Evolutionary conservation across 2,113 vertebrate species (phyloP).

Genomic region (Protomyctophum bolini): DNA sequence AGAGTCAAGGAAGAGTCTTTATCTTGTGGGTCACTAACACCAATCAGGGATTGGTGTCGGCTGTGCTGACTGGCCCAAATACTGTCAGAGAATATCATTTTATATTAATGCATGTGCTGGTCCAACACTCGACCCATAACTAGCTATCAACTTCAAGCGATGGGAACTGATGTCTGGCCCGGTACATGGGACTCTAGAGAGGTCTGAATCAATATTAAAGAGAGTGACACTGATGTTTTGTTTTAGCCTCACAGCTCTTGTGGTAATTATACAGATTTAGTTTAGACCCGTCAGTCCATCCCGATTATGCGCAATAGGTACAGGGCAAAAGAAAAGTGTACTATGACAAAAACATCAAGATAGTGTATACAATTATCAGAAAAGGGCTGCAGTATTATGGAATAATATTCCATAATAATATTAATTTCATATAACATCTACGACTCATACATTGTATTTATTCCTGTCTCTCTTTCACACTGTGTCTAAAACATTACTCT

Average conservation of each 20-base stretch:
- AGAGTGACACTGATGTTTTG: not conserved
- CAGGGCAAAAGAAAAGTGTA: not conserved
- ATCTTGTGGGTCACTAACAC: slow-evolving; percentile 27
- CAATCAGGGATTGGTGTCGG: slow-evolving; percentile 13
- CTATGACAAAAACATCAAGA: not conserved
- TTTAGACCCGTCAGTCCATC: not conserved
- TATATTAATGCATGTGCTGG: slow-evolving; percentile 35
- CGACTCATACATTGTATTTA: not conserved
- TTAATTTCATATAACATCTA: not conserved
- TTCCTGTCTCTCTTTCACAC: not conserved
- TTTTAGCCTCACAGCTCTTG: slow-evolving; percentile 16
- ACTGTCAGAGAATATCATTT: slow-evolving; percentile 15
- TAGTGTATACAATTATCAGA: not conserved
- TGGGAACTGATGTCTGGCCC: slow-evolving; percentile 39
- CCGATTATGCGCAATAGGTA: slow-evolving; percentile 9
- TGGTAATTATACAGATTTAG: slow-evolving; percentile 33
- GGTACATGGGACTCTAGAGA: slow-evolving; percentile 17
- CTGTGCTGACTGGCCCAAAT: slow-evolving; percentile 3
- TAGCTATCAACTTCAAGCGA: slow-evolving; percentile 36
- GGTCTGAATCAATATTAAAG: slow-evolving; percentile 31
- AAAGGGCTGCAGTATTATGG: not conserved
- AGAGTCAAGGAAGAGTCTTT: not conserved
- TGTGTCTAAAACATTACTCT: not conserved
- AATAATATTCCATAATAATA: too few relatives aligned
- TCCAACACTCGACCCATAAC: slow-evolving; percentile 31